Evolutionary conservation across 2,888 invertebrate species (phyloP).

Genomic region (Aspidiotus destructor): DNA sequence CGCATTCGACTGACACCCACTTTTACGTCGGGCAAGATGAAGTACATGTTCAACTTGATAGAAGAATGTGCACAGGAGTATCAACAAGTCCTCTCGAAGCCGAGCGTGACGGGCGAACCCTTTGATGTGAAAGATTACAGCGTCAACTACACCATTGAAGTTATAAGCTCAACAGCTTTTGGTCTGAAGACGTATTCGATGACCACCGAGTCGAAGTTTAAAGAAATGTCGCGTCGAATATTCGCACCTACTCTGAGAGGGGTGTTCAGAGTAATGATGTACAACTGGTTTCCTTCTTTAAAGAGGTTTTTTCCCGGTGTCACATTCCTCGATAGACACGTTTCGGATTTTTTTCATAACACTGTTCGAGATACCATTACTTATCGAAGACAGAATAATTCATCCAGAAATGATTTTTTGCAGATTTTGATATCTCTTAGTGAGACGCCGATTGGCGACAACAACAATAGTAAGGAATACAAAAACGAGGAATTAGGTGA

Average conservation of each 20-base stretch:
- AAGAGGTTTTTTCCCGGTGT: conserved; percentile 35
- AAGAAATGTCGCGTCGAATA: conserved; percentile 41
- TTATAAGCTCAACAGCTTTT: conserved; percentile 46
- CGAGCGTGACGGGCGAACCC: neutral
- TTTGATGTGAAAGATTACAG: conserved; percentile 43
- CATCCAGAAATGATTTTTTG: conserved; percentile 39
- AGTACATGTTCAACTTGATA: conserved; percentile 46
- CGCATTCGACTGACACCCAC: conserved; percentile 48
- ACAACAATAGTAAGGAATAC: neutral
- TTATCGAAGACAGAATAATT: conserved; percentile 37
- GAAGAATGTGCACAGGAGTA: conserved; percentile 42
- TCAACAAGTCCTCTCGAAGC: neutral
- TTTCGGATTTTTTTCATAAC: conserved; percentile 38
- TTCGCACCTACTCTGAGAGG: conserved; percentile 41
- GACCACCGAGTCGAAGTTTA: conserved; percentile 43
- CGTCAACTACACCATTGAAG: conserved; percentile 46
- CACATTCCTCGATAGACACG: conserved; percentile 35
- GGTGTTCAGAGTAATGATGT: conserved; percentile 35
- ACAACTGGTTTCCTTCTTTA: conserved; percentile 36
- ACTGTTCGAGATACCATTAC: conserved; percentile 38
- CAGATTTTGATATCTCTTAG: conserved; percentile 30
- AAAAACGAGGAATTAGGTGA: neutral
- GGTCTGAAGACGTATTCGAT: conserved; percentile 45
- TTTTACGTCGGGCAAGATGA: conserved; percentile 49
- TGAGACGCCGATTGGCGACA: neutral